phyloP scores from a whole-genome alignment of 2,888 invertebrate genomes.

The Papilio protenor region DNA sequence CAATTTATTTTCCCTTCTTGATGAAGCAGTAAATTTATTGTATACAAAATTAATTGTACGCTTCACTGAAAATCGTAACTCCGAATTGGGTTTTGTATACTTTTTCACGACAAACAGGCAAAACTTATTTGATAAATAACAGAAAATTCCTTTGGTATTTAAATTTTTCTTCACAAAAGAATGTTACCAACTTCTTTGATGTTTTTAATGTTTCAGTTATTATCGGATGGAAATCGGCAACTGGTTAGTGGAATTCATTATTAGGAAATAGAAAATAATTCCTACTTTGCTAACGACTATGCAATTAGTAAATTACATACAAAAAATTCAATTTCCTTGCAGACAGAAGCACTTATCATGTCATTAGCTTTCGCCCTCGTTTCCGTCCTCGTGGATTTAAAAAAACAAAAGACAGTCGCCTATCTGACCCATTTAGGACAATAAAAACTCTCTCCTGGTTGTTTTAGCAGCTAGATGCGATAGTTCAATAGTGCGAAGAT shows the following conservation, averaged over 20 bases:
- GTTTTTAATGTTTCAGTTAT: not conserved
- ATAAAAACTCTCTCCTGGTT: too few species aligned
- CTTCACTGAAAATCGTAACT: conserved; percentile 6
- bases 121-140: not conserved
- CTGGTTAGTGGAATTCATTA: not conserved
- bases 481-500: too few species aligned
- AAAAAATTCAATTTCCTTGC: not conserved
- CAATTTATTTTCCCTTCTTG: conserved; percentile 32
- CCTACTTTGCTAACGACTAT: not conserved
- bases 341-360: not conserved
- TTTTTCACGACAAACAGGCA: not conserved
- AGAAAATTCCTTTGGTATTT: not conserved
- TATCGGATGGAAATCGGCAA: too few species aligned
- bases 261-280: not conserved
- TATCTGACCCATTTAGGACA: too few species aligned
- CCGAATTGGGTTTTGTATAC: conserved; percentile 3
- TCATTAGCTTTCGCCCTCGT: too few species aligned
- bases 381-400: too few species aligned
- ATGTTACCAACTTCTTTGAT: not conserved
- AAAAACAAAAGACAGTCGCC: too few species aligned
- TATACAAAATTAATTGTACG: conserved; percentile 26
- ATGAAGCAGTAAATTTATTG: conserved; percentile 37
- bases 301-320: not conserved
- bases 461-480: too few species aligned
- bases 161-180: not conserved